Base-by-base conservation (phyloP, 2,888 invertebrate species). In the Callosobruchus maculatus region DNA sequence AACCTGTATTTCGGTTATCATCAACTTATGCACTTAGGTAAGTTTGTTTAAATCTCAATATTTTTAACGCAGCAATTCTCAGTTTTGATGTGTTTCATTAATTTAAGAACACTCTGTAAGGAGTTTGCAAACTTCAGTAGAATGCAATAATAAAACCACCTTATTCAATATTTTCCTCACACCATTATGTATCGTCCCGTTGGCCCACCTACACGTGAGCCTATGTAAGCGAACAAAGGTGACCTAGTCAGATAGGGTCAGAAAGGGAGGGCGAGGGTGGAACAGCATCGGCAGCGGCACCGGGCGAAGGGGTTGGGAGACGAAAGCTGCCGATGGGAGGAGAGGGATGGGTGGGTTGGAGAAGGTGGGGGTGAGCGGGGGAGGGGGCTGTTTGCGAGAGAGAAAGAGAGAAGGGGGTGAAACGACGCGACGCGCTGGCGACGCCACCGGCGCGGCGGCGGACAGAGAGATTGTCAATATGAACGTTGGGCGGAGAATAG, bases 221-320 rank as follows among this genome's bases (percentile, higher is more conserved):
- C 49, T 18, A 49, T 49, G 49, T 49, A 49, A 49, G 49, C 73
- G 80, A 83, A 84, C 84, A 85, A 85, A 82, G 84, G 84, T 84
- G 84, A 84, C 84, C 83, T 81, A 84, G 82, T 83, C 79, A 79
- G 77, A 31, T 74, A 70, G 67, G 70, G 70, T 71, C 72, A 67
- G 76, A 77, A 76, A 79, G 79, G 78, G 80, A 68, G 72, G 70
- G 75, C 70, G 75, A 73, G 74, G 70, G 49, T 49, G 49, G 49
- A 49, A 49, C 49, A 49, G 49, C 49, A 49, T 49, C 49, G 49
- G 49, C 49, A 49, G 18, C 49, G 13, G 49, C 49, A 49, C 49
- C 49, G 49, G 49, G 18, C 49, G 49, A 49, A 49, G 49, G 49
- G 49, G 49, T 49, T 49, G 49, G 49, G 49, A 13, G 49, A 18